Evolutionary conservation across 1,140 invertebrate species (phyloP), one percentile per base, ranked within the genome.

Genomic region (Conopomorpha cramerella): DNA sequence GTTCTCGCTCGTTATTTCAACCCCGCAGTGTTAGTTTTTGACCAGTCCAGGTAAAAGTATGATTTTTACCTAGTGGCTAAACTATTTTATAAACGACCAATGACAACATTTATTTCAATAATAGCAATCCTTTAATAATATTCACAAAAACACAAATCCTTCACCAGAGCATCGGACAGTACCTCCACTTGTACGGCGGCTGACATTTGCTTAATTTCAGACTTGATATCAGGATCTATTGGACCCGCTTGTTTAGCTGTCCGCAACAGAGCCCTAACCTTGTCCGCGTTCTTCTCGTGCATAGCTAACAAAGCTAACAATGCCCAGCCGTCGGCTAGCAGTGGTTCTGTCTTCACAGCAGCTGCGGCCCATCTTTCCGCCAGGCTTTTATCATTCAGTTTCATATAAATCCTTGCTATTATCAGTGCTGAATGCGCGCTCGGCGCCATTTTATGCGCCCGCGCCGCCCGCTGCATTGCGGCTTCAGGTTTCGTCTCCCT

Each of bases 241-340:
- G 55, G 43, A 2, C 71, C 71, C 1, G 46, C 62, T 41, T 76
- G 64, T 19, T 54, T 55, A 1, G 67, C 64, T 7, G 67, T 68
- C 11, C 66, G 62, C 3, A 76, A 28, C 61, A 71, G 55, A 6
- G 49, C 36, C 10, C 55, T 44, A 0, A 64, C 67, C 40, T 55
- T 65, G 8, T 68, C 41, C 7, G 59, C 26, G 16, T 71, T 45
- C 37, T 46, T 49, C 25, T 65, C 48, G 14, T 46, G 40, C 50
- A 67, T 54, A 10, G 64, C 67, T 19, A 71, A 38, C 12, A 64
- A 29, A 15, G 60, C 56, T 39, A 76, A 41, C 31, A 64, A 41
- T 10, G 66, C 66, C 71, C 71, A 76, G 8, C 54, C 71, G 37
- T 76, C 64, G 14, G 67, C 50, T 10, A 72, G 42, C 10, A 55